A percentile compares a stretch with the other conserved stretches of the same genome.
These are phyloP conservation scores for Trogon surrucura DNA, from an alignment of 2,113 vertebrate species.

Conservation along the genomic window DNA sequence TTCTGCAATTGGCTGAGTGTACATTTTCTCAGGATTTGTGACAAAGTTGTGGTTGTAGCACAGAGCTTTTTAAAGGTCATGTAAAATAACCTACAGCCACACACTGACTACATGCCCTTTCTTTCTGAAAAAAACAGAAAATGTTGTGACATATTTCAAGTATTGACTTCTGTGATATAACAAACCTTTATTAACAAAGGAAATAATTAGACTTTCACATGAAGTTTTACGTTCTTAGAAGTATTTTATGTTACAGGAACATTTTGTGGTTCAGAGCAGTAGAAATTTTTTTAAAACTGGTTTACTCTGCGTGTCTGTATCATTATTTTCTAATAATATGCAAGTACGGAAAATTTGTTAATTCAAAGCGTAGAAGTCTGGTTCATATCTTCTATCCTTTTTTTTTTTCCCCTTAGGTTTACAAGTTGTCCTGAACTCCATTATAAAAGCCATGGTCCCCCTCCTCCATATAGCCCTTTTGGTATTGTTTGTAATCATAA, in stretches of 20 bases:
- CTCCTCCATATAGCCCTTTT: slow-evolving; percentile 99
- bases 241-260: neutral
- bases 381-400: neutral
- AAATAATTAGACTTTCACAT: neutral
- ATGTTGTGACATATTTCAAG: neutral
- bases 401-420: slow-evolving; percentile 83
- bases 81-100: neutral
- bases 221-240: neutral
- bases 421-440: slow-evolving; percentile 99
- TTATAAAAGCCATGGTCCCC: slow-evolving; percentile 99
- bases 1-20: neutral
- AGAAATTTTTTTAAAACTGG: neutral
- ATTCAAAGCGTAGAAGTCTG: neutral
- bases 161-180: neutral
- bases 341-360: neutral
- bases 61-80: neutral
- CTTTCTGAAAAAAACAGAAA: neutral
- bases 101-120: neutral
- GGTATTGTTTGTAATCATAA: slow-evolving; percentile 99
- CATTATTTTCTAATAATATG: neutral
- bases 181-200: neutral
- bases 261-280: neutral
- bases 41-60: neutral
- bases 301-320: neutral
- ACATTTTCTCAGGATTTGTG: neutral